A percentile compares a stretch with the other conserved stretches of the same genome.
Conservation (phyloP, 1,140 invertebrate species). For the Gonioctena quinquepunctata region DNA sequence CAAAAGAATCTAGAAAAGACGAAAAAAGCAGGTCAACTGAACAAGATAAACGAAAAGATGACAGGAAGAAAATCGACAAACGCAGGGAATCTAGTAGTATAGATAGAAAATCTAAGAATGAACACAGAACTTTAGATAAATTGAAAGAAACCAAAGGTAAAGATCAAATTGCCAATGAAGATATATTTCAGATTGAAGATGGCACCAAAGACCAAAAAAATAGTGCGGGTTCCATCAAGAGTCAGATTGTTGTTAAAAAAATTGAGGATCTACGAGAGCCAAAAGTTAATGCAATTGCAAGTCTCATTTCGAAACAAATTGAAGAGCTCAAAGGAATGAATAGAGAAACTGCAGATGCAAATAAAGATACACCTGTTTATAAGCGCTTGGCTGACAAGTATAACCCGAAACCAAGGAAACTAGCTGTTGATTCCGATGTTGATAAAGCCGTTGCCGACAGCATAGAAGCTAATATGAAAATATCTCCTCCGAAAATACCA, state of each 20-base stretch:
- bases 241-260: not conserved
- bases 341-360: not conserved
- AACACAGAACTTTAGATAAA: not conserved
- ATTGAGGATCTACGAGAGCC: not conserved
- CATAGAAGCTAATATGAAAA: conserved; percentile 37
- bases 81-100: not conserved
- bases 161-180: not conserved
- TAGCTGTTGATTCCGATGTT: conserved; percentile 22
- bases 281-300: not conserved
- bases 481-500: conserved; percentile 18
- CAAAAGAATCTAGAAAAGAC: conserved; percentile 56
- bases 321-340: not conserved
- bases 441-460: conserved; percentile 29
- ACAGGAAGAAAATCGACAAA: conserved; percentile 6
- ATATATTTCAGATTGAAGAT: not conserved
- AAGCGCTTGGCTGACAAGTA: conserved; percentile 50
- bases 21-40: conserved; percentile 39
- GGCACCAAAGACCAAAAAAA: not conserved
- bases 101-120: not conserved
- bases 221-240: not conserved
- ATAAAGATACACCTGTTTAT: conserved; percentile 9
- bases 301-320: not conserved
- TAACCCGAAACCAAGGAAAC: conserved; percentile 42
- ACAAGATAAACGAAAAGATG: conserved; percentile 19
- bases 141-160: not conserved